phyloP scores from a whole-genome alignment of 2,797 vertebrate species.

The Champsocephalus esox region DNA sequence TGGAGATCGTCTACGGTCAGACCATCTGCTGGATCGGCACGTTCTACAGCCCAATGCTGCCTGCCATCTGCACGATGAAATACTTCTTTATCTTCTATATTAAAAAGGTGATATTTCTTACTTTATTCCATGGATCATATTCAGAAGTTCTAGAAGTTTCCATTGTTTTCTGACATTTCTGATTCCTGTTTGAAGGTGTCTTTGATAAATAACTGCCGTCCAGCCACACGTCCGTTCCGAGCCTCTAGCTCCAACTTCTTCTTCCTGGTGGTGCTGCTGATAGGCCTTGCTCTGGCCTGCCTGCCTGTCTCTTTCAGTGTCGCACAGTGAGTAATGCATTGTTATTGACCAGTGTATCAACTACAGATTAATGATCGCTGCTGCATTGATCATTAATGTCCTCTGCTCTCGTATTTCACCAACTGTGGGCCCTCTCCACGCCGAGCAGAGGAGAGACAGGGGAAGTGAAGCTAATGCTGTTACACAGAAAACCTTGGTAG shows the following conservation, averaged over 20 bases:
- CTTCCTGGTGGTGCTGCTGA: slow-evolving; percentile 92
- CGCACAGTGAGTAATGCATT: slow-evolving; percentile 84
- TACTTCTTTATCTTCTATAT: slow-evolving; percentile 95
- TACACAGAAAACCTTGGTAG: no score
- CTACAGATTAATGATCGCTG: no score
- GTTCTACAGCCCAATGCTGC: slow-evolving; percentile 94
- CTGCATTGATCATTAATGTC: no score
- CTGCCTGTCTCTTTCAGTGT: slow-evolving; percentile 90
- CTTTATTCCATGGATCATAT: not conserved
- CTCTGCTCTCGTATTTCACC: no score
- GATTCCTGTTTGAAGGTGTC: slow-evolving; percentile 80
- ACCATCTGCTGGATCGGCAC: slow-evolving; percentile 98
- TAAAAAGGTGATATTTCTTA: slow-evolving; percentile 87
- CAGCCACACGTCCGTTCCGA: slow-evolving; percentile 89
- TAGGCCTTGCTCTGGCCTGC: slow-evolving; percentile 90
- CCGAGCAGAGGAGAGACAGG: no score
- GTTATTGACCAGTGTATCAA: not conserved
- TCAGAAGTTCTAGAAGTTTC: not conserved
- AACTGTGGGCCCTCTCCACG: no score
- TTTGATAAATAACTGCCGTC: slow-evolving; percentile 89
- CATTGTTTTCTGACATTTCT: not conserved
- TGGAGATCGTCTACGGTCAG: slow-evolving; percentile 95
- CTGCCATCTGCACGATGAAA: slow-evolving; percentile 93
- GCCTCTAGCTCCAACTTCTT: slow-evolving; percentile 96
- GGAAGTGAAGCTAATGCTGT: no score